phyloP scores from a whole-genome alignment of 2,113 vertebrate genomes.

The Hippocampus abdominalis region DNA sequence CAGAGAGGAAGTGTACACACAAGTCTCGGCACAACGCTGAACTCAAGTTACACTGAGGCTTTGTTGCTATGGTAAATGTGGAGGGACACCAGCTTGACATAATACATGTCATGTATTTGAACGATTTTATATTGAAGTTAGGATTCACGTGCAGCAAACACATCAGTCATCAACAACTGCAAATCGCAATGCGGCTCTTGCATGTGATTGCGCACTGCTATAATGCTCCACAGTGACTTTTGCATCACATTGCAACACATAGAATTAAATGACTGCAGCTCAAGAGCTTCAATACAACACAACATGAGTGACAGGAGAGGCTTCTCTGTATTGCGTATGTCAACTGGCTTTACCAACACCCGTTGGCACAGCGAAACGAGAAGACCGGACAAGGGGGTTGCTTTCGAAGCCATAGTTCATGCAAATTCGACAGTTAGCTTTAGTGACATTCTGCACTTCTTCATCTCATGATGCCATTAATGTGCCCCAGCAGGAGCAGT shows the following conservation, averaged over 20 bases:
- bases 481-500: conserved; percentile 17
- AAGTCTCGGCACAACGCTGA: conserved; percentile 31
- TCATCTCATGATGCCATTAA: conserved; percentile 32
- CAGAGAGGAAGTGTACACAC: conserved; percentile 44
- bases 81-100: conserved; percentile 38
- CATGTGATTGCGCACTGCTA: background rate
- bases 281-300: conserved; percentile 22
- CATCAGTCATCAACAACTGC: background rate
- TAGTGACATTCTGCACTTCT: conserved; percentile 47
- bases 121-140: conserved; percentile 1
- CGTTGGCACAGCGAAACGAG: conserved; percentile 8
- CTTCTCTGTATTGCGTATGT: conserved; percentile 34
- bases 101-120: conserved; percentile 12
- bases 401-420: conserved; percentile 11
- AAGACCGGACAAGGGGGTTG: background rate
- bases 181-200: background rate
- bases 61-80: conserved; percentile 55
- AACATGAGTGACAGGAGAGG: conserved; percentile 24
- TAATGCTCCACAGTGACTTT: background rate
- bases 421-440: conserved; percentile 45
- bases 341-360: conserved; percentile 41
- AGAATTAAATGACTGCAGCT: conserved; percentile 9
- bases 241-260: conserved; percentile 1
- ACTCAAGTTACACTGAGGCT: conserved; percentile 32
- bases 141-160: background rate